Base-by-base conservation (phyloP, 2,888 invertebrate genomes). In the Pristionchus entomophagus region DNA sequence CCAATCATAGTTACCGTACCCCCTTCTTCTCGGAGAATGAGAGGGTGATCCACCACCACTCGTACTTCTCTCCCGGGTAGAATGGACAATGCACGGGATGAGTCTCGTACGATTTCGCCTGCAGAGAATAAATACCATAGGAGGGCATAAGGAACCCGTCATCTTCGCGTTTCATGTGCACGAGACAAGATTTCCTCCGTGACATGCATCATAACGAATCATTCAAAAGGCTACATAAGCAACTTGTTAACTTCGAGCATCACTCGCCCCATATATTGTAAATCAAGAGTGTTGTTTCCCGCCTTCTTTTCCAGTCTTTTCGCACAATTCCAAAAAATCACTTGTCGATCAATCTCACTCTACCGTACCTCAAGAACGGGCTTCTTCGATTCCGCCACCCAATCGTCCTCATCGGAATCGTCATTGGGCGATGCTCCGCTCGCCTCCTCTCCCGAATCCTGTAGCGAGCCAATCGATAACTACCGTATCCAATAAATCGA, bases 1-100 rank as follows among this genome's bases (percentile, higher is more conserved):
- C 69, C n/a, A n/a, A 22, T 35, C 38, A 73, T 2, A 45, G 6
- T 35, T 80, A 49, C 49, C 78, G 49, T 80, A 80, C 78, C 51
- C 78, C 86, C 87, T 90, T 98, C 92, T 97, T 96, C 95, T 99
- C 99, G 53, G 94, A 97, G 51, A 84, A 53, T 0, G 88, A 86
- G 91, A 99, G 96, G 94, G 99, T 99, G 89, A 98, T 96, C 98
- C 99, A 99, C 99, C 99, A 99, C 95, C 96, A 98, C 94, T 99
- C 99, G 94, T 98, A 98, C 94, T 99, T 97, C 90, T 96, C 96
- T 94, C 96, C 96, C 6, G 99, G 97, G 94, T 96, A 99, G 94
- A 96, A 96, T 0, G 99, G 99, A 94, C 97, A 97, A 94, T 99
- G 99, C 41, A 99, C 99, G n/a, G 96, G 95, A 94, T 98, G 98